phyloP scores from a whole-genome alignment of 2,888 invertebrate genomes.

The Subacronicta megacephala region DNA sequence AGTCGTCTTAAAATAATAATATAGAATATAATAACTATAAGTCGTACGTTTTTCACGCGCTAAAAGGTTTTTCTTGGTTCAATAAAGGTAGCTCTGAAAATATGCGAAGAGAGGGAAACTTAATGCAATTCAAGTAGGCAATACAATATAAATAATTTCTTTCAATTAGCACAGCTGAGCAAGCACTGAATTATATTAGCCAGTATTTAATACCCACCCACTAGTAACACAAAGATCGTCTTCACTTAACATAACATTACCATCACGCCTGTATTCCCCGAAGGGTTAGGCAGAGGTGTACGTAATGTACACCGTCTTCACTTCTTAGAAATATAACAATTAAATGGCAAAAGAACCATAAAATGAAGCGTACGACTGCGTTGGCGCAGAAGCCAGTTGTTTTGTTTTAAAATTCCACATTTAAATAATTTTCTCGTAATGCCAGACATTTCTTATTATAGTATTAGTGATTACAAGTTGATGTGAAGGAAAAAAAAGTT shows the following conservation, averaged over 20 bases:
- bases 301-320: constrained; percentile 43
- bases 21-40: too few species aligned
- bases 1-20: too few species aligned
- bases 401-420: constrained; percentile 50
- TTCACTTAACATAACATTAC: too few species aligned
- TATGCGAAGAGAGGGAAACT: neutral
- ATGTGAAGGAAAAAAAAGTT: constrained; percentile 15
- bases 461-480: constrained; percentile 12
- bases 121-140: neutral
- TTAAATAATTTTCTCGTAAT: constrained; percentile 27
- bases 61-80: too few species aligned
- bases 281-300: too few species aligned
- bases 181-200: constrained; percentile 33
- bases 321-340: constrained; percentile 61
- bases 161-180: constrained; percentile 14
- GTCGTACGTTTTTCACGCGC: too few species aligned
- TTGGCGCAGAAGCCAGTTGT: constrained; percentile 51
- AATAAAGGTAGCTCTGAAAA: too few species aligned
- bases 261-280: too few species aligned
- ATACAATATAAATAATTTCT: constrained; percentile 1
- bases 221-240: too few species aligned
- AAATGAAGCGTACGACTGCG: constrained; percentile 55
- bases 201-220: too few species aligned
- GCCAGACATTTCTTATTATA: constrained; percentile 24
- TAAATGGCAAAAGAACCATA: constrained; percentile 60